These are phyloP conservation scores for Zygothrica quintamaculata DNA, from an alignment of 2,888 invertebrate species.

Conservation along the genomic window DNA sequence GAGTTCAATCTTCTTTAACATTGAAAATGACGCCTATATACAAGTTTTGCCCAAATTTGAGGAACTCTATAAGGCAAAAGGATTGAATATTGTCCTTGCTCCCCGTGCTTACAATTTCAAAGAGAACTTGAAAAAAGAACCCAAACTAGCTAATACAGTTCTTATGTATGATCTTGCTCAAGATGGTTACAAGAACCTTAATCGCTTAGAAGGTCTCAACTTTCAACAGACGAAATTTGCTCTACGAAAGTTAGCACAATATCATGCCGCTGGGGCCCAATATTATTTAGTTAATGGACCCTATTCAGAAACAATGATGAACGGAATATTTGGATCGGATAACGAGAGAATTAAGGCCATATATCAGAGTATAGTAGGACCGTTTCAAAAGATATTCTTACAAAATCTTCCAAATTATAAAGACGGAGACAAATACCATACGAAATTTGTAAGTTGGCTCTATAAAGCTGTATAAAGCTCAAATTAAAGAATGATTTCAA, in stretches of 20 bases:
- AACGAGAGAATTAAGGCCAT: slow-evolving; percentile 21
- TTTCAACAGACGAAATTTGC: slow-evolving; percentile 72
- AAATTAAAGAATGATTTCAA: background rate
- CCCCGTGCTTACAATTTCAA: slow-evolving; percentile 49
- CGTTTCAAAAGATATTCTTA: slow-evolving; percentile 24
- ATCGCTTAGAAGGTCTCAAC: slow-evolving; percentile 75
- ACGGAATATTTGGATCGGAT: slow-evolving; percentile 35
- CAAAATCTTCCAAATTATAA: slow-evolving; percentile 41
- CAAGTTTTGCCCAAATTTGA: slow-evolving; percentile 63
- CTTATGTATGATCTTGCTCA: slow-evolving; percentile 72
- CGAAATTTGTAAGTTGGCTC: slow-evolving; percentile 55
- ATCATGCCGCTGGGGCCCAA: slow-evolving; percentile 78
- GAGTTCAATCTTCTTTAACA: slow-evolving; percentile 50
- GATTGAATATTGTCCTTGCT: slow-evolving; percentile 43
- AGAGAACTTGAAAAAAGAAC: slow-evolving; percentile 31
- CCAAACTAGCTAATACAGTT: slow-evolving; percentile 47
- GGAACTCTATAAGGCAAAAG: slow-evolving; percentile 52
- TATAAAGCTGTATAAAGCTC: background rate
- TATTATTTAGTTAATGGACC: slow-evolving; percentile 54
- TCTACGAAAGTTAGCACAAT: slow-evolving; percentile 76
- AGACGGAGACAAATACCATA: slow-evolving; percentile 43
- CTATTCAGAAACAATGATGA: slow-evolving; percentile 38
- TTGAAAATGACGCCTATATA: slow-evolving; percentile 57
- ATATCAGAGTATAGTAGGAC: slow-evolving; percentile 16
- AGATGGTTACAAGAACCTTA: slow-evolving; percentile 68